Evolutionary conservation across 1,140 invertebrate genomes (phyloP).

Genomic region (Philopotamus ludificatus): DNA sequence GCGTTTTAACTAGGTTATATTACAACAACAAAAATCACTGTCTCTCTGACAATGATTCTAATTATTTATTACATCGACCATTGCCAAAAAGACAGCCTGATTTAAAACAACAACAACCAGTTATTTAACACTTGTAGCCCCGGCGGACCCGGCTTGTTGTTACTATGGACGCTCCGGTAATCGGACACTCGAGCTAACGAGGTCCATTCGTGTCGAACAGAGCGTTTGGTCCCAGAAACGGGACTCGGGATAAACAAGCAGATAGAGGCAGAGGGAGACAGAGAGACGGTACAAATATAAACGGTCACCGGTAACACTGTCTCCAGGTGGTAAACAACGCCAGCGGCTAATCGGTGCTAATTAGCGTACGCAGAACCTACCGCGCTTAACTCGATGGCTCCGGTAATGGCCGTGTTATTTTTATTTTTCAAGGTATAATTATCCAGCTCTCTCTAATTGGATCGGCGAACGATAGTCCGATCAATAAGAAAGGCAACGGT

Average conservation of each 20-base stretch:
- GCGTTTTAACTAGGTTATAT: no score
- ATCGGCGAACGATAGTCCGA: no score
- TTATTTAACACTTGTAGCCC: no score
- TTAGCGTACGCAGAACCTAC: slow-evolving; percentile 8
- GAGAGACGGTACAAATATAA: not conserved
- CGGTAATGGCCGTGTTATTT: slow-evolving; percentile 3
- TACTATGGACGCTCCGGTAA: not conserved
- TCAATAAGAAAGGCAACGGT: no score
- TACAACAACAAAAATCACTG: no score
- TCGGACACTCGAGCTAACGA: not conserved
- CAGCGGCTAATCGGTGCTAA: slow-evolving; percentile 11
- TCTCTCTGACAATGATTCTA: no score
- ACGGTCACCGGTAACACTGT: slow-evolving; percentile 20
- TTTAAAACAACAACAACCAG: no score
- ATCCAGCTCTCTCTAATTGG: no score
- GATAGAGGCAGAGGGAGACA: not conserved
- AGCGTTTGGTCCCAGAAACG: not conserved
- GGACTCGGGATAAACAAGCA: slow-evolving; percentile 15
- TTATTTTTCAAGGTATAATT: not conserved
- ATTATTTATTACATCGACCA: no score
- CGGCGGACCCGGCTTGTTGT: not conserved
- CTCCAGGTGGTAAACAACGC: slow-evolving; percentile 11
- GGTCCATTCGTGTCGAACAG: not conserved
- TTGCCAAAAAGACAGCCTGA: no score
- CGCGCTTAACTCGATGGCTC: slow-evolving; percentile 8